phyloP scores from a whole-genome alignment of 2,797 vertebrate species.

The Pogonophryne albipinna region DNA sequence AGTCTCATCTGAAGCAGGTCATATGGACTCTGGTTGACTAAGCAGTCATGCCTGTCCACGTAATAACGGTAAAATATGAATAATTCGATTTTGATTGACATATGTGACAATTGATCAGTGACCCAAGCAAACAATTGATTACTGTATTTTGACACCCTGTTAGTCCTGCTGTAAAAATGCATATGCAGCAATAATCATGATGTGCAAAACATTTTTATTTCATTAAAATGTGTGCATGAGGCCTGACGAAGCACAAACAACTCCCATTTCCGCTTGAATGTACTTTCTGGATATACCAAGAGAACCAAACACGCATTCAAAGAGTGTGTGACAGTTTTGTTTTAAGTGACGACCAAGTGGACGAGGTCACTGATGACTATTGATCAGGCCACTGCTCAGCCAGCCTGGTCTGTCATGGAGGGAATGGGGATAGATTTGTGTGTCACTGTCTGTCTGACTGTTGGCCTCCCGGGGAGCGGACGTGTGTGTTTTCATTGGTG shows the following conservation, averaged over 20 bases:
- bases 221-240: neutral
- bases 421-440: constrained; percentile 80
- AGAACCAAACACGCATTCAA: constrained; percentile 7
- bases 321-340: constrained; percentile 58
- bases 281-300: neutral
- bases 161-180: constrained; percentile 68
- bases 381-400: constrained; percentile 82
- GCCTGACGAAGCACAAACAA: neutral
- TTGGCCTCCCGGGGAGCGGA: constrained; percentile 67
- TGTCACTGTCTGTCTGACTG: constrained; percentile 82
- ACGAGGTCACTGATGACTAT: constrained; percentile 86
- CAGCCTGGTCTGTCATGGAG: constrained; percentile 71
- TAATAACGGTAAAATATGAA: constrained; percentile 68
- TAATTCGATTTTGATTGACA: constrained; percentile 81
- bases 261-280: neutral
- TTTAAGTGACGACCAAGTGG: constrained; percentile 74
- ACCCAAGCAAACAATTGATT: constrained; percentile 75
- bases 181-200: constrained; percentile 64
- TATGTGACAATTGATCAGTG: constrained; percentile 79
- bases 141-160: constrained; percentile 69
- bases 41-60: constrained; percentile 36
- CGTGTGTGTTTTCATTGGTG: constrained; percentile 59
- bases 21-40: constrained; percentile 36
- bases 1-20: constrained; percentile 26
- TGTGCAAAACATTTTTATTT: constrained; percentile 37